These are phyloP conservation scores for Aphelinus atriplicis DNA, from an alignment of 1,140 invertebrate genomes.

Conservation along the genomic window DNA sequence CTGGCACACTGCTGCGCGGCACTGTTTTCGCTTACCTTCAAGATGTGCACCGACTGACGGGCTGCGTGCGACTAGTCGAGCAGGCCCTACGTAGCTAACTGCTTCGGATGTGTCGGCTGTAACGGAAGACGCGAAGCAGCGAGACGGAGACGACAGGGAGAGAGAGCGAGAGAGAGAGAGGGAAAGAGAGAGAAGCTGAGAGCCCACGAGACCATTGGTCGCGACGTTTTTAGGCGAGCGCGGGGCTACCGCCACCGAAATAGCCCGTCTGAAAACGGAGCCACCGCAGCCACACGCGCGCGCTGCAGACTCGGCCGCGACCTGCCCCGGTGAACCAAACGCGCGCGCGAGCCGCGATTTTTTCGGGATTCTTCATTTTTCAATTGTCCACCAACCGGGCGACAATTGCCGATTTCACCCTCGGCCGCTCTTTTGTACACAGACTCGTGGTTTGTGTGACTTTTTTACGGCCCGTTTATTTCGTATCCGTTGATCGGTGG, in stretches of 20 bases:
- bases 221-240: slow-evolving; percentile 60
- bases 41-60: slow-evolving; percentile 45
- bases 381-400: no score
- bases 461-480: no score
- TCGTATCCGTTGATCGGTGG: no score
- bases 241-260: slow-evolving; percentile 54
- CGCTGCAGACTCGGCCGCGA: neutral
- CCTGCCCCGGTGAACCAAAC: no score
- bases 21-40: slow-evolving; percentile 56
- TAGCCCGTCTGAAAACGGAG: slow-evolving; percentile 64
- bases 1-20: no score
- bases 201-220: slow-evolving; percentile 48
- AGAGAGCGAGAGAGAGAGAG: neutral
- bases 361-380: no score
- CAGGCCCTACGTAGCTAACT: slow-evolving; percentile 68
- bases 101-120: slow-evolving; percentile 51
- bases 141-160: slow-evolving; percentile 41
- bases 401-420: no score
- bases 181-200: slow-evolving; percentile 19
- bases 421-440: no score
- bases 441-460: no score
- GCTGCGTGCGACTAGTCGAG: slow-evolving; percentile 66
- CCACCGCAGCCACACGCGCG: slow-evolving; percentile 31
- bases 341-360: no score
- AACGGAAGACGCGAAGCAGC: slow-evolving; percentile 43